These are phyloP conservation scores for Epinephelus moara DNA, from an alignment of 2,113 vertebrate genomes.

Conservation along the genomic window DNA sequence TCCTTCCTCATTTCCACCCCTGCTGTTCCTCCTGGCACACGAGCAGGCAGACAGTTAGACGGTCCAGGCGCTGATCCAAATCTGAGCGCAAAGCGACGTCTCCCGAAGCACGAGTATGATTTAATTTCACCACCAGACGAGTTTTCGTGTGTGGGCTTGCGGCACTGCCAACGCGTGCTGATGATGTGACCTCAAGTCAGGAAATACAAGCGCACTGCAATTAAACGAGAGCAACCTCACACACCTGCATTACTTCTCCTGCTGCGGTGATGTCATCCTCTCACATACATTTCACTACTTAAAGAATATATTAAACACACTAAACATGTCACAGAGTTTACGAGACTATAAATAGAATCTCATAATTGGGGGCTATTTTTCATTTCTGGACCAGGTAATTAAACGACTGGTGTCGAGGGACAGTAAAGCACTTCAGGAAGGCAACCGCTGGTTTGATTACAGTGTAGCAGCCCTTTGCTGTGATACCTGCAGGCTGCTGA, in stretches of 20 bases:
- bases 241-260: constrained; percentile 28
- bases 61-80: constrained; percentile 75
- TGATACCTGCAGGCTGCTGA: constrained; percentile 57
- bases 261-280: constrained; percentile 27
- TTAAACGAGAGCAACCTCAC: constrained; percentile 24
- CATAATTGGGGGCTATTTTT: background rate
- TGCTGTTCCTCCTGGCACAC: constrained; percentile 23
- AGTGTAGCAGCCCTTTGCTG: constrained; percentile 43
- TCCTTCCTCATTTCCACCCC: constrained; percentile 14
- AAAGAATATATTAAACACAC: background rate
- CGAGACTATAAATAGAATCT: constrained; percentile 19
- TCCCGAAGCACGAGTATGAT: constrained; percentile 82
- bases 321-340: background rate
- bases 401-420: constrained; percentile 23
- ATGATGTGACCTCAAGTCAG: constrained; percentile 51
- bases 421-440: constrained; percentile 59
- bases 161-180: constrained; percentile 37
- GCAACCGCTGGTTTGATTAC: constrained; percentile 53
- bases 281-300: background rate
- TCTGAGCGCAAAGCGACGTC: constrained; percentile 73
- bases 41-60: constrained; percentile 55
- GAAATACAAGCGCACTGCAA: constrained; percentile 36
- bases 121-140: constrained; percentile 66
- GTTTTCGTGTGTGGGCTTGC: constrained; percentile 82
- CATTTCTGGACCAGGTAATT: constrained; percentile 43